These are phyloP conservation scores for Ammodramus savannarum DNA, from an alignment of 2,113 vertebrate genomes.

Conservation along the genomic window DNA sequence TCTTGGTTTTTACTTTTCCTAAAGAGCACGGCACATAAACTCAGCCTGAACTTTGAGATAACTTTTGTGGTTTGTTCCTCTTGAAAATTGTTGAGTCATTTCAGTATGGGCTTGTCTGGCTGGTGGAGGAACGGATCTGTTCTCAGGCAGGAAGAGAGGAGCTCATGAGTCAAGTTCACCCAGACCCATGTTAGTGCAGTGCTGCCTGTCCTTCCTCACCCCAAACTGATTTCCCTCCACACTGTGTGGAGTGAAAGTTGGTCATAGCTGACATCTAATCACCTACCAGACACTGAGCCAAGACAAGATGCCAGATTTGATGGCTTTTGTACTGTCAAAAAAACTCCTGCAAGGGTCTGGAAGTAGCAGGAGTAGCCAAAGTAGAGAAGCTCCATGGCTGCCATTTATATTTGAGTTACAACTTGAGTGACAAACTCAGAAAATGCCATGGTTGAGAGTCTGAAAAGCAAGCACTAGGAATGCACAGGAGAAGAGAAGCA, in stretches of 20 bases:
- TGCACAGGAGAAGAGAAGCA: not conserved
- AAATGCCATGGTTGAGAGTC: not conserved
- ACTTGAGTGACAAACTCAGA: not conserved
- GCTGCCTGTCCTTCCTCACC: not conserved
- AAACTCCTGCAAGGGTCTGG: not conserved
- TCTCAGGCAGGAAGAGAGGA: not conserved
- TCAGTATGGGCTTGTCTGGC: not conserved
- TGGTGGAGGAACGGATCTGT: not conserved
- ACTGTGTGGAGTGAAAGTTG: not conserved
- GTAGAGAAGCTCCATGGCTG: not conserved
- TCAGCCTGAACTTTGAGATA: not conserved
- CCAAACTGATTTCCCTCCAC: not conserved
- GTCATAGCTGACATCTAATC: not conserved
- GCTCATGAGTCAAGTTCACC: not conserved
- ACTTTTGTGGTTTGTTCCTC: not conserved
- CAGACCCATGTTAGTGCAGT: not conserved
- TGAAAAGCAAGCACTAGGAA: not conserved
- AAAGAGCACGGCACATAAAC: not conserved
- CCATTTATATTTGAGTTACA: not conserved
- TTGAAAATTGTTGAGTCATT: not conserved
- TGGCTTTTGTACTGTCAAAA: not conserved
- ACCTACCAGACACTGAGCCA: not conserved
- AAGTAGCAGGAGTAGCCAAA: not conserved
- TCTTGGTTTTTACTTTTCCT: not conserved
- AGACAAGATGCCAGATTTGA: not conserved